Evolutionary conservation across 2,888 invertebrate species (phyloP).

Genomic region (Noctua janthe): DNA sequence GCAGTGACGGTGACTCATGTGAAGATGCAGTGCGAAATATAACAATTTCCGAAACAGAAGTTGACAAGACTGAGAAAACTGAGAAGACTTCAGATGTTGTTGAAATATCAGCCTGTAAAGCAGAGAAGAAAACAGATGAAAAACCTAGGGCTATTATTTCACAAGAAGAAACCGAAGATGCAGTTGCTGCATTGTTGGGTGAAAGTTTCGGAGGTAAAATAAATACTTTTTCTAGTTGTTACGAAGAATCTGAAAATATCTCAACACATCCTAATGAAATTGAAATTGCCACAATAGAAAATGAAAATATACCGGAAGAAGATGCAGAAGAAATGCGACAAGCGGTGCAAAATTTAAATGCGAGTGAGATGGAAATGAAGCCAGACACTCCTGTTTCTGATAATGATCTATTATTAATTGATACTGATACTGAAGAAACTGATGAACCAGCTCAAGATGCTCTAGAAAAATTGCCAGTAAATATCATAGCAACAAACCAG

Average conservation of each 20-base stretch:
- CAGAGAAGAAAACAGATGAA: slow-evolving; percentile 92
- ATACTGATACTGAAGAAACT: slow-evolving; percentile 95
- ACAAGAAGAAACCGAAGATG: slow-evolving; percentile 98
- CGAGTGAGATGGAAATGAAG: slow-evolving; percentile 93
- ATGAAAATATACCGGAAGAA: slow-evolving; percentile 92
- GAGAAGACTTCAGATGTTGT: slow-evolving; percentile 74
- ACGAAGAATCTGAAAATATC: slow-evolving; percentile 88
- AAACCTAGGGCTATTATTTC: slow-evolving; percentile 96
- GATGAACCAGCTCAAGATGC: slow-evolving; percentile 90
- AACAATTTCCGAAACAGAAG: slow-evolving; percentile 87
- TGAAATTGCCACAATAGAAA: slow-evolving; percentile 85
- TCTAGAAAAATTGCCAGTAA: slow-evolving; percentile 80
- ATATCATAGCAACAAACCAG: slow-evolving; percentile 84
- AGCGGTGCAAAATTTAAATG: slow-evolving; percentile 95
- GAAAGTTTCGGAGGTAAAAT: slow-evolving; percentile 94
- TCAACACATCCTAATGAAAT: slow-evolving; percentile 83
- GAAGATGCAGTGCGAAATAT: slow-evolving; percentile 96
- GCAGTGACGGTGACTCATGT: slow-evolving; percentile 87
- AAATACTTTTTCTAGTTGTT: slow-evolving; percentile 89
- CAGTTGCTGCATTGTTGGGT: slow-evolving; percentile 96
- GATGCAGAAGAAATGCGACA: slow-evolving; percentile 96
- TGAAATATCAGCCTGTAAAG: slow-evolving; percentile 79
- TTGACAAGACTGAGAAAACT: slow-evolving; percentile 76
- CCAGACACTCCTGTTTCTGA: slow-evolving; percentile 96
- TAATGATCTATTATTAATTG: slow-evolving; percentile 95